Conservation (phyloP, 2,797 vertebrate species). For the Tachyglossus aculeatus region DNA sequence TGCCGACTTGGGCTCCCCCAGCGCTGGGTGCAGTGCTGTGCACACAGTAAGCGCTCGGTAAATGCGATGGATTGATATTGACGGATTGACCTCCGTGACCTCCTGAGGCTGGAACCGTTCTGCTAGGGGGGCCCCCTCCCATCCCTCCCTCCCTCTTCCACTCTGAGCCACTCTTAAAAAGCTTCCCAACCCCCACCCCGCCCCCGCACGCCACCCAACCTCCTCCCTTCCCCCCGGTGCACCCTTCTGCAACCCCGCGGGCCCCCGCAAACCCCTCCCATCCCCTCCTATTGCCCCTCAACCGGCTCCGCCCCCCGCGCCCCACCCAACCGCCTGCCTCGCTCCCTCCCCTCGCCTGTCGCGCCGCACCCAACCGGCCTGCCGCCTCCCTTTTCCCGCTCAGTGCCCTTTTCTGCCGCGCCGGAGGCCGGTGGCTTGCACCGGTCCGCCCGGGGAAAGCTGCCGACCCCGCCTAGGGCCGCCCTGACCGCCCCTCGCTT, state of each 20-base stretch:
- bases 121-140: accelerated
- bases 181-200: accelerated
- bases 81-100: too few species aligned
- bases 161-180: accelerated
- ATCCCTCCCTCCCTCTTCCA: accelerated
- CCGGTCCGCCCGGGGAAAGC: too few species aligned
- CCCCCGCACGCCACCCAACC: accelerated
- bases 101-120: accelerated
- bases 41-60: background rate
- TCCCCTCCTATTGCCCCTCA: background rate
- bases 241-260: too few species aligned
- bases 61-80: background rate
- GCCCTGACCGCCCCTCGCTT: too few species aligned
- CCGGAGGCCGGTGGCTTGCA: conserved; percentile 70
- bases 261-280: background rate
- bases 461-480: too few species aligned
- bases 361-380: background rate
- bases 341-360: background rate
- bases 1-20: background rate
- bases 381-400: conserved; percentile 31
- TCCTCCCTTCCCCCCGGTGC: background rate
- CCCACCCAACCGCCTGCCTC: background rate
- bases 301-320: background rate
- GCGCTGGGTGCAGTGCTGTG: background rate
- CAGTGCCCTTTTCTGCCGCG: conserved; percentile 64